A percentile compares a stretch with the other conserved stretches of the same genome.
Conservation (phyloP, 2,797 vertebrate genomes). For the Acanthornis magna region DNA sequence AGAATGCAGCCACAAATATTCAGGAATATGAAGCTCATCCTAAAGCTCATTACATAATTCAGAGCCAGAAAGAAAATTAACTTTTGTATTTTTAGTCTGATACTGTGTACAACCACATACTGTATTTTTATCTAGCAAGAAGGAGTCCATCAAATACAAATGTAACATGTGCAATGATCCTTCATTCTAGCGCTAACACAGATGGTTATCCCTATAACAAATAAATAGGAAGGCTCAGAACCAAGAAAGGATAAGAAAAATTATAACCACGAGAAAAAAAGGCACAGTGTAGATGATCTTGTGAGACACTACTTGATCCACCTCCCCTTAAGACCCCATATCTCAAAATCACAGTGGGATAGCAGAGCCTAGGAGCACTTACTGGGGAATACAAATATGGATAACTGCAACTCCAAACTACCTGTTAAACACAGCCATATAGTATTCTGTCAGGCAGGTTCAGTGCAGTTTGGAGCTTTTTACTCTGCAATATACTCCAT, state of each 20-base stretch:
- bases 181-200: conserved; percentile 63
- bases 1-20: background rate
- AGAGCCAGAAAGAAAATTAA: background rate
- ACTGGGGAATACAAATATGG: conserved; percentile 62
- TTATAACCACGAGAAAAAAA: conserved; percentile 47
- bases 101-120: background rate
- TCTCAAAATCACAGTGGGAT: conserved; percentile 67
- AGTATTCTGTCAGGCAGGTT: conserved; percentile 48
- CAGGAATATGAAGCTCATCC: background rate
- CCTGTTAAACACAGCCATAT: conserved; percentile 53
- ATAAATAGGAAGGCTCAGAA: conserved; percentile 64
- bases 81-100: background rate
- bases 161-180: conserved; percentile 43
- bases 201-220: conserved; percentile 73
- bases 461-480: background rate
- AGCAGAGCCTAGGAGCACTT: conserved; percentile 51
- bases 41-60: conserved; percentile 2
- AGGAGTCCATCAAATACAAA: conserved; percentile 61
- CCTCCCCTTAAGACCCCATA: conserved; percentile 61
- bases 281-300: conserved; percentile 46
- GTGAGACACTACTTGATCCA: conserved; percentile 56
- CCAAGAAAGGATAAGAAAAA: conserved; percentile 67
- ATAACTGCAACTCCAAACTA: conserved; percentile 40
- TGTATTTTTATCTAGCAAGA: conserved; percentile 50
- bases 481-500: background rate